Base-by-base conservation (phyloP, 2,113 vertebrate species). In the Gadus macrocephalus region DNA sequence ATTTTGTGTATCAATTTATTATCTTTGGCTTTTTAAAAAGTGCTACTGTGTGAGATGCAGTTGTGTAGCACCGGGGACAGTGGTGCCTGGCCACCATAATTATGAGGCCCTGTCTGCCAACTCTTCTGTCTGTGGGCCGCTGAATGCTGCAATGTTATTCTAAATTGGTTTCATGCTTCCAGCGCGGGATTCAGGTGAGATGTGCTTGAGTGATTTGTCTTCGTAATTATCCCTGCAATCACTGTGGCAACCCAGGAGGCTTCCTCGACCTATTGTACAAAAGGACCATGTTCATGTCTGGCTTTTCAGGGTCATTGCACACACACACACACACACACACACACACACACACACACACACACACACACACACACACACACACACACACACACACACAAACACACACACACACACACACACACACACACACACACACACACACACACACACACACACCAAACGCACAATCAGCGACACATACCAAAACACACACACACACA, bases 151-250 rank as follows among this genome's bases (percentile, higher is more conserved):
- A 74, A 79, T 75, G 73, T 72, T 60, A 76, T 85, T 25, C n/a
- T 74, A 84, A 82, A 87, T 79, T 70, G 71, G 62, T 78, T 87
- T 83, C 76, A 70, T 59, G 67, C 70, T 73, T 84, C 75, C 81
- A 67, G 62, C 74, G 83, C 63, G 68, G 67, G 74, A 78, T 78
- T 78, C 80, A 79, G 71, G 72, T 68, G 60, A 79, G 75, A 86
- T 81, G 75, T 81, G 75, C 82, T 83, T 67, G 27, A 81, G 83
- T 78, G 70, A 88, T 86, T 84, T 87, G 79, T 88, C 81, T 88
- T 59, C n/a, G 31, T 83, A 88, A 85, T 86, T 87, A 85, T 75
- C 65, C 22, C 69, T 68, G 64, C 80, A 81, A 75, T 69, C 76
- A 83, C 70, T 68, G 56, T 66, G 74, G 77, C 75, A 62, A 71